Evolutionary conservation across 92 coral and sea anemone genomes (phyloP).

Genomic region (Plumapathes pennacea): DNA sequence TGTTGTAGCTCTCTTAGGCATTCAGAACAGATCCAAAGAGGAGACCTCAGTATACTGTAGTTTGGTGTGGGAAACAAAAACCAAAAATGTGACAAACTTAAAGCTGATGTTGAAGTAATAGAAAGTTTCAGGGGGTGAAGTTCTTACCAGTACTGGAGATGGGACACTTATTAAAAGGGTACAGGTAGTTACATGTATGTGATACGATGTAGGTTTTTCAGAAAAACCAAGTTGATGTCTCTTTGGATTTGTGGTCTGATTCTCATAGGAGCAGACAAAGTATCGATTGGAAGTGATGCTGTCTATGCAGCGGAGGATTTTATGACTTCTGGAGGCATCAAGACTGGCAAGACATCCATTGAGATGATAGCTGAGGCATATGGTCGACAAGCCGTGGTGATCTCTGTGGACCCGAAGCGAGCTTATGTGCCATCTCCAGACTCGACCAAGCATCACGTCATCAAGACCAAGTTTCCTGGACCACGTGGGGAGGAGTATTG

Average conservation of each 20-base stretch:
- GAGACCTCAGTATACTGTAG: no score
- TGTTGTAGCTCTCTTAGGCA: no score
- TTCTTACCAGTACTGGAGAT: no score
- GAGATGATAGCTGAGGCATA: slow-evolving; percentile 51
- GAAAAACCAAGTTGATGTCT: neutral
- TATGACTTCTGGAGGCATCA: slow-evolving; percentile 33
- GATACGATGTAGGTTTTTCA: neutral
- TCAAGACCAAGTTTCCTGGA: slow-evolving; percentile 29
- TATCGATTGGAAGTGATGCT: slow-evolving; percentile 60
- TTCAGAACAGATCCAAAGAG: no score
- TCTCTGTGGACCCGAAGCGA: slow-evolving; percentile 55
- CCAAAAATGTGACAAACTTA: no score
- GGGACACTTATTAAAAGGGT: neutral
- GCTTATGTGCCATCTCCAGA: slow-evolving; percentile 44
- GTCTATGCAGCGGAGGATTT: slow-evolving; percentile 51
- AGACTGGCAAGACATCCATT: slow-evolving; percentile 48
- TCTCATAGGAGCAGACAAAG: slow-evolving; percentile 61
- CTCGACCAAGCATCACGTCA: slow-evolving; percentile 37
- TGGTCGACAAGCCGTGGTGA: slow-evolving; percentile 57
- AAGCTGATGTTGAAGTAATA: no score
- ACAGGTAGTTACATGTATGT: neutral
- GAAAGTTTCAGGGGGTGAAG: no score
- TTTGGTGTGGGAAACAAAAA: no score
- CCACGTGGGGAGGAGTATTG: slow-evolving; percentile 43
- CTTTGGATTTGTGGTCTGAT: neutral